Evolutionary conservation across 2,888 invertebrate species (phyloP), one percentile per base, ranked within the genome.

Genomic region (Diadegma fenestrale): DNA sequence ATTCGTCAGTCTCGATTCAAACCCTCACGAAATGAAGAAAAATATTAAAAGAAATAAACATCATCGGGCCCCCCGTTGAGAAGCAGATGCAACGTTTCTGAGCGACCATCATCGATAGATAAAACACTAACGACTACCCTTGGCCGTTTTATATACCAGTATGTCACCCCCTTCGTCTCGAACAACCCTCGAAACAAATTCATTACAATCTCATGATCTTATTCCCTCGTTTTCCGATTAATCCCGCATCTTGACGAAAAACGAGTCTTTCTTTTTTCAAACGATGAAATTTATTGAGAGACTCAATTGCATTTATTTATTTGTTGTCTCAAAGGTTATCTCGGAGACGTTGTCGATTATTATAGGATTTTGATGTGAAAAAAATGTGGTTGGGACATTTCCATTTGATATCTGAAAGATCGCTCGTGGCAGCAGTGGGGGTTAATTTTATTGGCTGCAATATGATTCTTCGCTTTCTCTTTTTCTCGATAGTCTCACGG

Each of bases 81-180:
- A 90, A 89, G 91, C 93, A 93, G 93, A 93, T 93, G 93, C 91
- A 92, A 90, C 90, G 87, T 92, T 92, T 88, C 90, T 90, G 73
- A 76, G 73, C 76, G 78, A 79, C 75, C 63, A 61, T 58, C 68
- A 71, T 64, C 43, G 61, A 69, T 66, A 26, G 30, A 63, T 79
- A 78, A 69, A 82, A 80, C 61, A 66, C 48, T 51, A 82, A 71
- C 84, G 77, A 73, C 61, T 66, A n/a, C 78, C 85, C 69, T 22
- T 17, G 51, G 78, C 73, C 54, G 43, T 71, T 81, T 69, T 75
- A 61, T 76, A 68, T 37, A 68, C 72, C n/a, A 68, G 63, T 79
- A 80, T 43, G 89, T 45, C 78, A 66, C 71, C 79, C 80, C 77
- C 81, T 51, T 84, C 37, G 41, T 77, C 82, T 84, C 80, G 77